Evolutionary conservation across 2,113 vertebrate species (phyloP).

Genomic region (Ornithorhynchus anatinus): DNA sequence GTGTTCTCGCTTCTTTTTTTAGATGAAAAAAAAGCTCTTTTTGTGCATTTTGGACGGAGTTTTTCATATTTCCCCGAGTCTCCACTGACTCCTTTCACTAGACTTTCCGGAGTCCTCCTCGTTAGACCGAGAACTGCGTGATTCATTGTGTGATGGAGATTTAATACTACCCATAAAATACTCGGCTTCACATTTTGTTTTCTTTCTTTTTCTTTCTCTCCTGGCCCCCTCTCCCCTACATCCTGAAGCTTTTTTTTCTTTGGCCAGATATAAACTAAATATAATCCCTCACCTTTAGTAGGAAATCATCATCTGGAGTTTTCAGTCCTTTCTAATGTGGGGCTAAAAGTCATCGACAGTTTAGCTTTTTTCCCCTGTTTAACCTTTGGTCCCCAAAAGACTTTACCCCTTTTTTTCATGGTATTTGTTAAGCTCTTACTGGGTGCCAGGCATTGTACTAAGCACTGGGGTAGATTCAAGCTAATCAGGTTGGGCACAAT

Average conservation of each 20-base stretch:
- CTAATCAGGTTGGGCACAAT: too few relatives aligned
- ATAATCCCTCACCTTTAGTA: conserved; percentile 24
- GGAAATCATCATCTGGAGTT: conserved; percentile 40
- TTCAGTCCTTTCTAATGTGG: conserved; percentile 32
- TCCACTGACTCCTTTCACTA: conserved; percentile 44
- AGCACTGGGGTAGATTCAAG: too few relatives aligned
- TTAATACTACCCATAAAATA: conserved; percentile 54
- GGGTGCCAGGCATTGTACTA: too few relatives aligned
- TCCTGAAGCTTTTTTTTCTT: conserved; percentile 19
- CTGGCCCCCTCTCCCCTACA: conserved; percentile 13
- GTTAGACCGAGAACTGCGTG: conserved; percentile 32
- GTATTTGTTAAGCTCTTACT: too few relatives aligned
- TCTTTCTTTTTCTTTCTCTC: conserved; percentile 28
- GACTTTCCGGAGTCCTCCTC: conserved; percentile 63
- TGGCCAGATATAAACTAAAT: conserved; percentile 51
- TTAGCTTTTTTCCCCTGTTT: not conserved
- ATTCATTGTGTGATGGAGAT: conserved; percentile 57
- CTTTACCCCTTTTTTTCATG: too few relatives aligned
- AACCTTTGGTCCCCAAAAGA: not conserved
- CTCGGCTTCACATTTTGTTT: conserved; percentile 49
- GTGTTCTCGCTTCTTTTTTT: not conserved
- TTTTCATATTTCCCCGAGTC: conserved; percentile 37
- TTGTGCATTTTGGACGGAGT: conserved; percentile 22
- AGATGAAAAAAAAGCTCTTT: not conserved
- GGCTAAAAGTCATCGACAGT: not conserved